Evolutionary conservation across 2,888 invertebrate genomes (phyloP), one percentile per base, ranked within the genome.

Genomic region (Machimus atricapillus): DNA sequence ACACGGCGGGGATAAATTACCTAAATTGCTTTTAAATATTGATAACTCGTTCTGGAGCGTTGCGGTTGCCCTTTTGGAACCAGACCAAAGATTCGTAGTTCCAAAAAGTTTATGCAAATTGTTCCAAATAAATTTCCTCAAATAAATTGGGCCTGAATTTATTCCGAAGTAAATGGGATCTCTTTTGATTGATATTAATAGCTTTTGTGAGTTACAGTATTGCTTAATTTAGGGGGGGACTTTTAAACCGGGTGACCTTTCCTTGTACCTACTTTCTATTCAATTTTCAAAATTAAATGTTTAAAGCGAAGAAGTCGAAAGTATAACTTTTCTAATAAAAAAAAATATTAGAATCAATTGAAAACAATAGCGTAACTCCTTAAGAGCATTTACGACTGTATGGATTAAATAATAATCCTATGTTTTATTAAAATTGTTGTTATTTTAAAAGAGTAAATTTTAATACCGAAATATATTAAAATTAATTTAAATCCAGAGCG

Each of bases 21-120:
- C 37, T 78, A 43, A 78, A 78, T 78, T 78, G 43, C 78, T 78
- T 78, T 78, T 78, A 78, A 78, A 78, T 78, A 78, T 43, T 78
- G 78, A 78, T 78, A 78, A 78, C 12, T 66, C 8, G 23, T 23
- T 27, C 27, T 66, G 12, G 23, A 58, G 23, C 58, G 12, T 3
- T 58, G 58, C 58, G 58, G 66, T 66, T 66, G 66, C 23, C 66
- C 66, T 27, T 66, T 66, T 66, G 27, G 5, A n/a, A 9, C 66
- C 27, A 23, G 9, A 3, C 66, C 66, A 66, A n/a, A 27, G 43
- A 66, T 23, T 66, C 27, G 3, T 66, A 23, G 66, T 66, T 66
- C 23, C 27, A 3, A 66, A 66, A 66, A 66, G 66, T 66, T 66
- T 66, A 66, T 66, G 66, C 66, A 66, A 66, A 66, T 66, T 27